Conservation (phyloP, 2,888 invertebrate genomes). For the Athrips mouffetella region DNA sequence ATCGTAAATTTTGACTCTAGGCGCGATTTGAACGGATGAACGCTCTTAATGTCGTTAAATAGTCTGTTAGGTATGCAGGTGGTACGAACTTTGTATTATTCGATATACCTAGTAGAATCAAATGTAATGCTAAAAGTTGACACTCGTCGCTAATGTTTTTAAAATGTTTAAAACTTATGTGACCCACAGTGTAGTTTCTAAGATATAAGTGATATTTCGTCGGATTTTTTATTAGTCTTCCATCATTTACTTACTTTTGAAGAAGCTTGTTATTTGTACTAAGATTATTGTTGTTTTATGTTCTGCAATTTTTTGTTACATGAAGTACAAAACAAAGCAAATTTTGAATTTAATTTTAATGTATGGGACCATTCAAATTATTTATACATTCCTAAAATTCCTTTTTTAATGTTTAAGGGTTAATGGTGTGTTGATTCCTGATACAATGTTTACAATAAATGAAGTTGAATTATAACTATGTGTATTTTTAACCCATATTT, state of each 20-base stretch:
- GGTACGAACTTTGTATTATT: too few species aligned
- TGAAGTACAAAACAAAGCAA: not conserved
- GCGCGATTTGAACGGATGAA: too few species aligned
- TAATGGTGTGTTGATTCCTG: constrained; percentile 4
- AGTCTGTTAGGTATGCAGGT: too few species aligned
- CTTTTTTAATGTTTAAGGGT: constrained; percentile 8
- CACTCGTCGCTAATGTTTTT: not conserved
- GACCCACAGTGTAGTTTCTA: not conserved
- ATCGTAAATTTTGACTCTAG: too few species aligned
- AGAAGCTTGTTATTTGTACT: too few species aligned
- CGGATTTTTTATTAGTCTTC: too few species aligned
- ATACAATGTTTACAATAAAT: not conserved
- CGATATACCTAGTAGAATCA: too few species aligned
- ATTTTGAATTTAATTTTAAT: not conserved
- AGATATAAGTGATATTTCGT: not conserved
- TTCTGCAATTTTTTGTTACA: not conserved
- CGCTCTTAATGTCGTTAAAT: too few species aligned
- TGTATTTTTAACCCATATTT: too few species aligned
- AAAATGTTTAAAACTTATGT: not conserved
- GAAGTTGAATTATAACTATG: too few species aligned
- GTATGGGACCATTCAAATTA: constrained; percentile 18
- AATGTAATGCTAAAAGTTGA: too few species aligned
- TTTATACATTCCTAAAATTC: constrained; percentile 15
- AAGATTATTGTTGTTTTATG: too few species aligned
- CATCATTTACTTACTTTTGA: not conserved